phyloP scores from a whole-genome alignment of 2,797 vertebrate genomes.

The Echeneis naucrates region DNA sequence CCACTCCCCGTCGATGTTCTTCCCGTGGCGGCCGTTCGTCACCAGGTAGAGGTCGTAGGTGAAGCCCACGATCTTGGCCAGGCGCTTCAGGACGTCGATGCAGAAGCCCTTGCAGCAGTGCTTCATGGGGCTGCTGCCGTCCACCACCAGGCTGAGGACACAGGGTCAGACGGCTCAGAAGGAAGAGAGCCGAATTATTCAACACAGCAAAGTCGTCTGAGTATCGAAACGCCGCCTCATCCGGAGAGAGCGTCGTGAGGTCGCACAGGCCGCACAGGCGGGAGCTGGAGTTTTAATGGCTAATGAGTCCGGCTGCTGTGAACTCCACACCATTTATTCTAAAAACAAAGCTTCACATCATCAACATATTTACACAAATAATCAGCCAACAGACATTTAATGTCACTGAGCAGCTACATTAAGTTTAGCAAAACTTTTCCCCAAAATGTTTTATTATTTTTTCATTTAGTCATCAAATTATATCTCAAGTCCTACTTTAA shows the following conservation, averaged over 20 bases:
- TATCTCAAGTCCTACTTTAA: too few species aligned
- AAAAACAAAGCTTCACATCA: not conserved
- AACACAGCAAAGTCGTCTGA: conserved; percentile 1
- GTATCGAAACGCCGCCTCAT: not conserved
- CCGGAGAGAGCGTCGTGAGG: not conserved
- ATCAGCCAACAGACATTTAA: too few species aligned
- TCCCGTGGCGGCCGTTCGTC: conserved; percentile 94
- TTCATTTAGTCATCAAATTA: too few species aligned
- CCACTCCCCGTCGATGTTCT: conserved; percentile 95
- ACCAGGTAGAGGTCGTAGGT: conserved; percentile 97
- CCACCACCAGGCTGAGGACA: conserved; percentile 75
- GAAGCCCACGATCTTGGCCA: conserved; percentile 93
- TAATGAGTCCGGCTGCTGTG: conserved; percentile 22
- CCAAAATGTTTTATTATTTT: too few species aligned
- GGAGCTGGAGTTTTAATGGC: conserved; percentile 30
- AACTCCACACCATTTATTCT: conserved; percentile 39
- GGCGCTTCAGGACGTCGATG: conserved; percentile 94
- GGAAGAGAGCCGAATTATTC: conserved; percentile 14
- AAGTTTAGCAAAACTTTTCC: too few species aligned
- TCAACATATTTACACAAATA: too few species aligned
- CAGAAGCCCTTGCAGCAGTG: conserved; percentile 98
- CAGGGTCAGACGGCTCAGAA: conserved; percentile 18
- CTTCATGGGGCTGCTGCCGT: conserved; percentile 85
- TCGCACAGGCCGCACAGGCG: not conserved
- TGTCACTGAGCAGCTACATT: too few species aligned